Evolutionary conservation across 2,113 vertebrate genomes (phyloP).

Genomic region (Leuciscus idus): DNA sequence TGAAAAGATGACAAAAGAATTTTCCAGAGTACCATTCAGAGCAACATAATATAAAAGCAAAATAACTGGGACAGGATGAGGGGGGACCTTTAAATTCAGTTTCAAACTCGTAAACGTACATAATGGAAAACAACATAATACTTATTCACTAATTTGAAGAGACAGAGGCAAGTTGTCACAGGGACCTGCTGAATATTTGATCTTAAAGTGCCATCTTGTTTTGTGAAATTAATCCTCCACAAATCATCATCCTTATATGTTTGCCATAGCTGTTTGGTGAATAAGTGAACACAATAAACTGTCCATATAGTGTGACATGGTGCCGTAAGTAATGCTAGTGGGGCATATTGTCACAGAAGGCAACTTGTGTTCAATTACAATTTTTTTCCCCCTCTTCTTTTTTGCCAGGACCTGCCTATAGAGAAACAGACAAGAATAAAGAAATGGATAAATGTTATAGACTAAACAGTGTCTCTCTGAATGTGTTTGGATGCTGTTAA

Average conservation of each 20-base stretch:
- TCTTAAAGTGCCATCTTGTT: too few relatives aligned
- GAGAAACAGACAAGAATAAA: not conserved
- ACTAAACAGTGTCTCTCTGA: not conserved
- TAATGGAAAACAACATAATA: not conserved
- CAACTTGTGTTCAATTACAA: too few relatives aligned
- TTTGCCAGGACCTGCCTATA: too few relatives aligned
- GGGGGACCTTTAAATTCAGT: not conserved
- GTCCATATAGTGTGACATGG: too few relatives aligned
- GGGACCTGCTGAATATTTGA: too few relatives aligned
- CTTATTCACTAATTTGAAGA: not conserved
- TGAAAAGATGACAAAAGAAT: not conserved
- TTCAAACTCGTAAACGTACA: not conserved
- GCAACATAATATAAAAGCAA: not conserved
- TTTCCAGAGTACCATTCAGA: not conserved
- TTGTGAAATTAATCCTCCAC: too few relatives aligned
- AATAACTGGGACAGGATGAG: not conserved
- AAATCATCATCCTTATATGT: too few relatives aligned
- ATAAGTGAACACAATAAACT: too few relatives aligned
- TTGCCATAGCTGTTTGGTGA: too few relatives aligned
- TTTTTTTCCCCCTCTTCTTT: too few relatives aligned
- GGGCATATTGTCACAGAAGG: not conserved
- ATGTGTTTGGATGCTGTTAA: not conserved
- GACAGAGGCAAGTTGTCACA: not conserved
- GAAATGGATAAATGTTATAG: not conserved
- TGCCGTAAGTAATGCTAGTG: not conserved